A percentile compares a stretch with the other conserved stretches of the same genome.
These are phyloP conservation scores for Saccopteryx leptura DNA, from an alignment of 2,113 vertebrate species.

Conservation along the genomic window DNA sequence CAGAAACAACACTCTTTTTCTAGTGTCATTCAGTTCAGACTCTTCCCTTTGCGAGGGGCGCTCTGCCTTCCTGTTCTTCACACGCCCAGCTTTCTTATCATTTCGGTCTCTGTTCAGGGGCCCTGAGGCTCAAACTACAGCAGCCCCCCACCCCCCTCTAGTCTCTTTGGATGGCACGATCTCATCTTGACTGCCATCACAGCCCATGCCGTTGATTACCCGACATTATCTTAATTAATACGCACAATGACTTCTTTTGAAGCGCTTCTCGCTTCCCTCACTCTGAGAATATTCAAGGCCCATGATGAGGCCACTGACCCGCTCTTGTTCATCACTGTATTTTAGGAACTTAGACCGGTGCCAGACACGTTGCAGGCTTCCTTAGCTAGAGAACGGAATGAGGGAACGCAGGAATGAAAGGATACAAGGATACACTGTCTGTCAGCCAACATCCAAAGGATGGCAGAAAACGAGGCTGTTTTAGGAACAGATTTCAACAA, in stretches of 20 bases:
- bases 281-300: background rate
- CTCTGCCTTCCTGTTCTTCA: background rate
- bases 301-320: rapidly evolving
- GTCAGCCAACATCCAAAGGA: background rate
- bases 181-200: background rate
- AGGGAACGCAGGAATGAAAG: too few relatives aligned
- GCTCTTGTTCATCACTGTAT: background rate
- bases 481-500: background rate
- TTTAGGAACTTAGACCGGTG: background rate
- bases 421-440: background rate
- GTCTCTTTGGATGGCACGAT: background rate
- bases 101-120: background rate
- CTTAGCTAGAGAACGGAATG: background rate
- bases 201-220: too few relatives aligned
- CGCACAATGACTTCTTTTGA: background rate
- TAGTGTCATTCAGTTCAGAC: background rate
- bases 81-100: background rate
- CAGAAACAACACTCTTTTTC: background rate
- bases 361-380: background rate
- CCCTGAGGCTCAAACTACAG: background rate
- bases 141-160: background rate
- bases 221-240: background rate
- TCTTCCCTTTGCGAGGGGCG: rapidly evolving
- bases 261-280: background rate
- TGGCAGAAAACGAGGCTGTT: background rate